These are phyloP conservation scores for Sinhomidia bicolor DNA, from an alignment of 2,888 invertebrate species.

Conservation along the genomic window DNA sequence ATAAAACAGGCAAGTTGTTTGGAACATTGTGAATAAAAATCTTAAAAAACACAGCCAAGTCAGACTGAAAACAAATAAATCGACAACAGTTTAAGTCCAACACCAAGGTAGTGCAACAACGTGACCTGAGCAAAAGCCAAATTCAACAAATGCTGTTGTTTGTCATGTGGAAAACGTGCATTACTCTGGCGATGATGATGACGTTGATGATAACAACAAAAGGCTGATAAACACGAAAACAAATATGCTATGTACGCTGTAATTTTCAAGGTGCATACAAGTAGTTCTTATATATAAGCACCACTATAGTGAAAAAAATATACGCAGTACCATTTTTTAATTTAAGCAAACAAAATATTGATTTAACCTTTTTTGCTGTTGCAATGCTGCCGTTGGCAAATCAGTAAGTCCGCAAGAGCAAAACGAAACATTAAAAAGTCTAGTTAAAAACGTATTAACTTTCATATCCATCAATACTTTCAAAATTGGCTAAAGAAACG, in stretches of 20 bases:
- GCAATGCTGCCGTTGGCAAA: not conserved
- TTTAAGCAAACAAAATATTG: not conserved
- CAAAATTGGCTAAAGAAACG: not conserved
- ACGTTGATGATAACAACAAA: not conserved
- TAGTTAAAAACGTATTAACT: too few species aligned
- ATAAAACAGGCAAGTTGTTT: too few species aligned
- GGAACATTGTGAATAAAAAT: not conserved
- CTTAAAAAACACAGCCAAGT: not conserved
- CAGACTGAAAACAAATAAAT: not conserved
- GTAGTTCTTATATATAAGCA: not conserved
- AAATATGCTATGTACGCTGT: not conserved
- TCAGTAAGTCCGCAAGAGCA: too few species aligned
- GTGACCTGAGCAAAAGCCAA: constrained; percentile 7
- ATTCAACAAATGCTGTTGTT: not conserved
- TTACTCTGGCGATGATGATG: not conserved
- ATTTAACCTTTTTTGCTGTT: too few species aligned
- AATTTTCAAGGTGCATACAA: constrained; percentile 5
- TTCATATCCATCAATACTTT: too few species aligned
- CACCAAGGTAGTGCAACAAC: not conserved
- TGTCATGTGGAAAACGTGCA: constrained; percentile 1
- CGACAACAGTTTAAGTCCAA: not conserved
- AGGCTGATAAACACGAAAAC: not conserved
- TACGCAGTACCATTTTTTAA: not conserved
- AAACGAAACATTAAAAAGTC: not conserved
- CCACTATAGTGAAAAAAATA: not conserved